Conservation (phyloP, 2,113 vertebrate species). For the Psittacula cyanocephala region DNA sequence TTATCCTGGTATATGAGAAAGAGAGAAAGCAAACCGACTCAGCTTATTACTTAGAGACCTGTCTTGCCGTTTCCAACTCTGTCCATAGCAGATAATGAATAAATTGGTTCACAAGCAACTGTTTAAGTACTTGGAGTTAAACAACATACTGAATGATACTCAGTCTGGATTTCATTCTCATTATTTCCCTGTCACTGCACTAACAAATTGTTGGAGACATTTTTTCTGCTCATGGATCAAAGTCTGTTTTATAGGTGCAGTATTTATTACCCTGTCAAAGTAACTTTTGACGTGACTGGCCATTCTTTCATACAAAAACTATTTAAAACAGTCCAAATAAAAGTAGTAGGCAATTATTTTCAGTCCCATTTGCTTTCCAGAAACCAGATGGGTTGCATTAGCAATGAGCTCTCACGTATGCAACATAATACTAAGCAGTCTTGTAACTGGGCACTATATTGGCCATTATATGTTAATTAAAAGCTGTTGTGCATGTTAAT, state of each 20-base stretch:
- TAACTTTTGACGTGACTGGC: background rate
- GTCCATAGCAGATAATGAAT: conserved; percentile 61
- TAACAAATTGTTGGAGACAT: conserved; percentile 25
- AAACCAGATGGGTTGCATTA: conserved; percentile 1
- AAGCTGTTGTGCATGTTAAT: background rate
- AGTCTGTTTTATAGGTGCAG: conserved; percentile 5
- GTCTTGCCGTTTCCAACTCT: conserved; percentile 34
- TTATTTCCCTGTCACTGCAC: conserved; percentile 25
- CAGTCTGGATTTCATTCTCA: conserved; percentile 47
- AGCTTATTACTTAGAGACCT: conserved; percentile 57
- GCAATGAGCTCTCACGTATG: background rate
- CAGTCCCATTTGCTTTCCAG: background rate
- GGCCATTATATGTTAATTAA: background rate
- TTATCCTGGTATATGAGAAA: conserved; percentile 41
- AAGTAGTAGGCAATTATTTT: background rate
- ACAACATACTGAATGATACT: conserved; percentile 50
- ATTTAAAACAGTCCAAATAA: background rate
- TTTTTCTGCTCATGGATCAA: conserved; percentile 22
- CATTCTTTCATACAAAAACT: background rate
- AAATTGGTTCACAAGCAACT: conserved; percentile 66
- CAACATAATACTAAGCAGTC: background rate
- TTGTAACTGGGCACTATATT: background rate
- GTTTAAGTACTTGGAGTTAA: conserved; percentile 61
- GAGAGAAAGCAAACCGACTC: conserved; percentile 47
- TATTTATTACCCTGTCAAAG: conserved; percentile 4